Evolutionary conservation across 2,113 vertebrate species (phyloP).

Genomic region (Clarias magur): DNA sequence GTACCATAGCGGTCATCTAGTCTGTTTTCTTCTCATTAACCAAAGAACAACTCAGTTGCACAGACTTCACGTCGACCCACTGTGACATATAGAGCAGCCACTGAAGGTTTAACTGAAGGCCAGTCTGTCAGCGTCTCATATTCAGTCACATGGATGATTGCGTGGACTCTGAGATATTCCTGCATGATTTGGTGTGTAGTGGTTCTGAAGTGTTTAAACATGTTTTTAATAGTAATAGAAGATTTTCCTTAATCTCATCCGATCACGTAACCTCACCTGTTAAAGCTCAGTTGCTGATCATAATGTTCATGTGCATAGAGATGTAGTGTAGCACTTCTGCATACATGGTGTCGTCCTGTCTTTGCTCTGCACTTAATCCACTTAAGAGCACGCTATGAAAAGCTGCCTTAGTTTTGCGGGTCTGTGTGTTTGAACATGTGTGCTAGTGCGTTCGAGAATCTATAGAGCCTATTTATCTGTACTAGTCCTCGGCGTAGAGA

Average conservation of each 20-base stretch:
- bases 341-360: not conserved
- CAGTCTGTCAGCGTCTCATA: not conserved
- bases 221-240: slow-evolving; percentile 18
- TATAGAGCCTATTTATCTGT: not conserved
- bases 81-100: slow-evolving; percentile 13
- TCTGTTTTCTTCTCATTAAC: slow-evolving; percentile 24
- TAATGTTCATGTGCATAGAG: not conserved
- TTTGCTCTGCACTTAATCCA: slow-evolving; percentile 22
- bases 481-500: not conserved
- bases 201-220: slow-evolving; percentile 5
- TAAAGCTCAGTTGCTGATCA: not conserved
- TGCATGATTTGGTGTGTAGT: slow-evolving; percentile 30
- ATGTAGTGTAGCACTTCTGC: not conserved
- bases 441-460: slow-evolving; percentile 5
- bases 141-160: slow-evolving; percentile 25
- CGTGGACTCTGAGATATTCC: slow-evolving; percentile 2
- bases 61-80: not conserved
- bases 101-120: not conserved
- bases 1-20: not conserved
- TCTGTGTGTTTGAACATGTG: not conserved
- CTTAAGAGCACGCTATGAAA: slow-evolving; percentile 6
- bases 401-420: slow-evolving; percentile 30
- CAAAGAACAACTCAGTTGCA: slow-evolving; percentile 15
- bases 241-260: not conserved
- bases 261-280: not conserved